A percentile compares a stretch with the other conserved stretches of the same genome.
Conservation (phyloP, 2,888 invertebrate genomes). For the Ormia ochracea region DNA sequence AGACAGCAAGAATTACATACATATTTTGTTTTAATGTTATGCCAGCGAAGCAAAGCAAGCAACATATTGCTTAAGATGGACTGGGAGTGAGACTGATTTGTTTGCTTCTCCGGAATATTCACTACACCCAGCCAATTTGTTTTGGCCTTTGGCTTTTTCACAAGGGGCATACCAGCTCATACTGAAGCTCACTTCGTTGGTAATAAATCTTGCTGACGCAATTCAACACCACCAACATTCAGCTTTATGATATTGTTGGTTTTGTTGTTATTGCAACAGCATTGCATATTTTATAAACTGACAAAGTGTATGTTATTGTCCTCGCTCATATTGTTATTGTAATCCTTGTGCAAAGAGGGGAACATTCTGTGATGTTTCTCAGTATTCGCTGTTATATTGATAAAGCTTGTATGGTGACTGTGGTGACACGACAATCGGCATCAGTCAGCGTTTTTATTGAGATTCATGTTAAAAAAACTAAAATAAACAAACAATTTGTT, state of each 20-base stretch:
- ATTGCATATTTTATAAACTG: constrained; percentile 30
- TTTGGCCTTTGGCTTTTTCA: constrained; percentile 5
- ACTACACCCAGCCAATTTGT: background rate
- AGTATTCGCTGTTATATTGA: constrained; percentile 1
- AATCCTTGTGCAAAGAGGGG: constrained; percentile 13
- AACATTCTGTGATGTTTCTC: background rate
- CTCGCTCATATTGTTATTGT: constrained; percentile 9
- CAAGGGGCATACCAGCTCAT: constrained; percentile 17
- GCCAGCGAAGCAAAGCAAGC: background rate
- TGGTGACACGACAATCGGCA: constrained; percentile 8
- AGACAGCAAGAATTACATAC: background rate
- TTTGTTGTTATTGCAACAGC: background rate
- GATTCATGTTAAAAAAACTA: background rate
- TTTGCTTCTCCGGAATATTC: background rate
- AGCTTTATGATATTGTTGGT: constrained; percentile 9
- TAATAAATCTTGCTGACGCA: constrained; percentile 55
- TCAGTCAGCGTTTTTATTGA: constrained; percentile 3
- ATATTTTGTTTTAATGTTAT: background rate
- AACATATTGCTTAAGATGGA: background rate
- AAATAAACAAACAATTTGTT: constrained; percentile 15
- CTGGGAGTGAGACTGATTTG: background rate
- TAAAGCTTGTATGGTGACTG: background rate
- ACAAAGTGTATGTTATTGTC: constrained; percentile 30
- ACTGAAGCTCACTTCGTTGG: constrained; percentile 43
- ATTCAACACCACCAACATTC: constrained; percentile 31